Conservation (phyloP, 2,113 vertebrate genomes). For the Atherinomorus stipes region DNA sequence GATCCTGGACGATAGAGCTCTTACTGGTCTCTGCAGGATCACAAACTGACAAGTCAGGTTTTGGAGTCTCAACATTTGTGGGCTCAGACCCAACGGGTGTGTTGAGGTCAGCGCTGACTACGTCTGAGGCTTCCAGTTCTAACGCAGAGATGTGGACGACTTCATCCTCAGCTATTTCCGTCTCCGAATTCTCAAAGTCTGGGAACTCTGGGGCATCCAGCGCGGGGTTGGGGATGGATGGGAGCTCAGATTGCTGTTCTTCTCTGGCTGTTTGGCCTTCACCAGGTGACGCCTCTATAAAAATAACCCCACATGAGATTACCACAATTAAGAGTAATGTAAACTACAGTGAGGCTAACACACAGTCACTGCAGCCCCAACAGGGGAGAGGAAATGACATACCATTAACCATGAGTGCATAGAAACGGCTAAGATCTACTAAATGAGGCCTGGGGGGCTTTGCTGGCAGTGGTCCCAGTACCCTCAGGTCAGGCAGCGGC, state of each 20-base stretch:
- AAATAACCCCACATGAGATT: slow-evolving; percentile 39
- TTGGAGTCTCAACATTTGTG: slow-evolving; percentile 13
- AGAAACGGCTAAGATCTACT: slow-evolving; percentile 77
- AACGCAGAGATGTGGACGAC: slow-evolving; percentile 62
- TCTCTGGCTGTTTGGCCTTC: slow-evolving; percentile 12
- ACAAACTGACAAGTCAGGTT: slow-evolving; percentile 24
- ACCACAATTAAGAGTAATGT: slow-evolving; percentile 34
- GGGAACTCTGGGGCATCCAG: slow-evolving; percentile 72
- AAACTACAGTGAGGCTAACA: slow-evolving; percentile 24
- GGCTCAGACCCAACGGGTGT: not conserved
- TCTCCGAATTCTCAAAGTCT: slow-evolving; percentile 70
- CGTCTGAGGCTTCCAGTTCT: slow-evolving; percentile 60
- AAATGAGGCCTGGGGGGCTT: slow-evolving; percentile 87
- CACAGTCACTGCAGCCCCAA: slow-evolving; percentile 12
- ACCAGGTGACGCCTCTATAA: slow-evolving; percentile 40
- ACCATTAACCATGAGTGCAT: slow-evolving; percentile 4
- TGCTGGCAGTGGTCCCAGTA: slow-evolving; percentile 79
- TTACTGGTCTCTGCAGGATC: slow-evolving; percentile 18
- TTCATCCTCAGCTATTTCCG: slow-evolving; percentile 46
- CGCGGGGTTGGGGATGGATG: slow-evolving; percentile 24
- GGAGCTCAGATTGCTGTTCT: slow-evolving; percentile 18
- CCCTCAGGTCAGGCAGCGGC: slow-evolving; percentile 79
- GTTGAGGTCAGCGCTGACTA: slow-evolving; percentile 28
- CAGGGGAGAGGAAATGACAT: not conserved
- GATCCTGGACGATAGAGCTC: slow-evolving; percentile 25